Evolutionary conservation across 1,140 invertebrate species (phyloP).

Genomic region (Neodiprion virginianus): DNA sequence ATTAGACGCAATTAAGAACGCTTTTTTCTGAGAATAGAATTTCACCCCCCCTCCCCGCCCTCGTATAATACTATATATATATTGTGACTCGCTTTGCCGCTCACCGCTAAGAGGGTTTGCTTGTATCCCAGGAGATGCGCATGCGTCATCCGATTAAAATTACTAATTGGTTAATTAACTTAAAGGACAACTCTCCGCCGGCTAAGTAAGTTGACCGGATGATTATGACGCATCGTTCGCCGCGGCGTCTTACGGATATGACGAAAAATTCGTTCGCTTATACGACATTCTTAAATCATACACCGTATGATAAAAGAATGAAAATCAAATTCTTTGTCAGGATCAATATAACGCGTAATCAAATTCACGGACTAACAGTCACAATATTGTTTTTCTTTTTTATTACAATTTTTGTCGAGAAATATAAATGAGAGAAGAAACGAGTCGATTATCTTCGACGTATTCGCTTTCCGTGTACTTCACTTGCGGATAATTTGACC

Average conservation of each 20-base stretch:
- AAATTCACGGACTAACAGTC: no score
- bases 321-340: neutral
- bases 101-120: constrained; percentile 61
- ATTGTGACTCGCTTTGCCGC: constrained; percentile 9
- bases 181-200: constrained; percentile 41
- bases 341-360: neutral
- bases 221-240: constrained; percentile 60
- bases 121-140: constrained; percentile 63
- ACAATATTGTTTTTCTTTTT: neutral
- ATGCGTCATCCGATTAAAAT: constrained; percentile 66
- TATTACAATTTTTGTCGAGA: neutral
- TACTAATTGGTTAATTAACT: constrained; percentile 65
- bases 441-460: no score
- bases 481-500: no score
- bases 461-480: no score
- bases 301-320: neutral
- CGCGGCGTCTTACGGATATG: neutral
- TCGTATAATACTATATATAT: neutral
- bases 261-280: neutral
- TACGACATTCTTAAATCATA: no score
- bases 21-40: constrained; percentile 34
- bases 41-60: constrained; percentile 11
- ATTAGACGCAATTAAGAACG: constrained; percentile 45
- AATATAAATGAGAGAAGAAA: no score
- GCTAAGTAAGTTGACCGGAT: constrained; percentile 60